Evolutionary conservation across 2,888 invertebrate genomes (phyloP), one percentile per base, ranked within the genome.

Genomic region (Endotricha flammealis): DNA sequence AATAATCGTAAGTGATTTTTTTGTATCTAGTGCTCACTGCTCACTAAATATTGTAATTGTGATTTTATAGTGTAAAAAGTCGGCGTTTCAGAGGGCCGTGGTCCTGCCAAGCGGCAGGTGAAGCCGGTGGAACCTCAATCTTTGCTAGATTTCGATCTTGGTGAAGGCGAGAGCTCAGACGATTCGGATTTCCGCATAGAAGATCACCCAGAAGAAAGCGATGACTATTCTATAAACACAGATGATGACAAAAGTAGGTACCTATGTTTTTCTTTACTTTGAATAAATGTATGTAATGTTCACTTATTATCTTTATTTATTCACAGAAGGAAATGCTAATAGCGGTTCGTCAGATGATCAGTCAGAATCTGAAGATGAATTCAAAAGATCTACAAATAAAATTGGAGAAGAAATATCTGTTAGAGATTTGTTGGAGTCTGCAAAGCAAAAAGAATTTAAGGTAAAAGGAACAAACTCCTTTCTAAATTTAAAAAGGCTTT

Each of bases 121-220:
- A 96, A 94, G 71, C 95, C 93, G 42, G 93, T 91, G 39, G 92
- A 90, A 63, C 90, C 91, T 5, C 92, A 93, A 46, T 91, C 93
- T 4, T 79, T 95, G 38, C 77, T 95, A 32, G 93, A 95, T 70
- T 94, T 95, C 57, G 95, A 95, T 81, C 88, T 95, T 41, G 95
- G 93, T 23, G 95, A 95, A 73, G 96, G 93, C 22, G 95, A 95
- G 71, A 96, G 96, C 67, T 96, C 96, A 0, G 96, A 97, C 68
- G 97, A 97, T 76, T 97, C 96, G 41, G 97, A 97, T 80, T 97
- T 97, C 78, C 91, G 96, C 36, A 95, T 95, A 40, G 95, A 95
- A 69, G 95, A 95, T 69, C 94, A 94, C 61, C 91, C 92, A 2
- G 92, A 93, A 53, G 93, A 93, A 44, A 94, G 93, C 67, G 92